Percentiles rank a stretch among this genome's conserved stretches.
Evolutionary conservation across 2,888 invertebrate species (phyloP).

Genomic region (Caenorhabditis wallacei): DNA sequence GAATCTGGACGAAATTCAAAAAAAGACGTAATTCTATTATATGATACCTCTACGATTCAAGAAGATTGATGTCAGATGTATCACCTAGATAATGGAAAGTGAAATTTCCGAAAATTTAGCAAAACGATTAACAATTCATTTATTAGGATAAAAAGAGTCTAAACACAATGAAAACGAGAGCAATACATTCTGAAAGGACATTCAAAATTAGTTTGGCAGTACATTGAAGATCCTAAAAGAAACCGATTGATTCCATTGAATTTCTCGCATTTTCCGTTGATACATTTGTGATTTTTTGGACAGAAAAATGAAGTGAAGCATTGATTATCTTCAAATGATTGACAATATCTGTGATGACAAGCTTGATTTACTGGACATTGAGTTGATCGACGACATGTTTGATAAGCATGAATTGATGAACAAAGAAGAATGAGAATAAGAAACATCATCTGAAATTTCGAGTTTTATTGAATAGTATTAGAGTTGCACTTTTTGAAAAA

Average conservation of each 20-base stretch:
- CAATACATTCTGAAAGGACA: conserved; percentile 25
- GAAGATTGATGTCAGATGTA: too few species aligned
- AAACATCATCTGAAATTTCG: conserved; percentile 2
- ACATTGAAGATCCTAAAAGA: conserved; percentile 13
- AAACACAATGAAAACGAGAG: conserved; percentile 28
- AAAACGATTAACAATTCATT: neutral
- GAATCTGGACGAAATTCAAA: too few species aligned
- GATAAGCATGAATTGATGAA: neutral
- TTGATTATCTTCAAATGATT: conserved; percentile 24
- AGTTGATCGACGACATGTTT: conserved; percentile 14
- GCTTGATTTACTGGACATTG: conserved; percentile 16
- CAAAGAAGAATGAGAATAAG: neutral
- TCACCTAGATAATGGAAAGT: too few species aligned
- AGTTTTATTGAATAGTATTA: too few species aligned
- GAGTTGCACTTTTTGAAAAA: too few species aligned
- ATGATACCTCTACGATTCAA: too few species aligned
- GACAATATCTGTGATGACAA: conserved; percentile 24
- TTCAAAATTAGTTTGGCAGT: conserved; percentile 8
- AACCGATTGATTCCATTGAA: conserved; percentile 1
- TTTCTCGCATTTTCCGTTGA: conserved; percentile 19
- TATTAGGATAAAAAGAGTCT: neutral
- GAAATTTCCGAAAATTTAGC: too few species aligned
- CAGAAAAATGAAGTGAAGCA: conserved; percentile 24
- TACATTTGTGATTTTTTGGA: conserved; percentile 6
- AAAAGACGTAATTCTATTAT: too few species aligned